A percentile compares a stretch with the other conserved stretches of the same genome.
Conservation (phyloP, 2,113 vertebrate genomes). For the Centrocercus urophasianus region DNA sequence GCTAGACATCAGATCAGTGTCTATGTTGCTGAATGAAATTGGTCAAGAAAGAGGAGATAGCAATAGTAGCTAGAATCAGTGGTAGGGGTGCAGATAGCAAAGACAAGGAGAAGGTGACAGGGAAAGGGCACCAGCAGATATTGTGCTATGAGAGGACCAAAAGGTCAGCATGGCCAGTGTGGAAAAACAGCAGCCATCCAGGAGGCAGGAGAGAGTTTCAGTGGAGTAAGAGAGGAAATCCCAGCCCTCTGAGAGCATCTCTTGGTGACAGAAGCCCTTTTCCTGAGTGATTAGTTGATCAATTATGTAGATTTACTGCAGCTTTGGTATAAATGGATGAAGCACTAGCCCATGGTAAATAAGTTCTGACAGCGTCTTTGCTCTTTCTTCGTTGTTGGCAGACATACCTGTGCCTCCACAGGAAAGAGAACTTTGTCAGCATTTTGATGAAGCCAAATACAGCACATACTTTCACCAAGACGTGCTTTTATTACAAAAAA, state of each 20-base stretch:
- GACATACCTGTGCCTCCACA: background rate
- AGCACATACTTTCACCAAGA: background rate
- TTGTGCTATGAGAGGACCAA: background rate
- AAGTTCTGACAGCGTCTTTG: background rate
- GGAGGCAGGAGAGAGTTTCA: background rate
- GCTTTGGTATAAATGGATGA: background rate
- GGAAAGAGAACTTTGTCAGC: background rate
- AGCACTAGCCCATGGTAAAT: background rate
- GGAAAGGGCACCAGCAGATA: background rate
- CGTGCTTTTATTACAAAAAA: background rate
- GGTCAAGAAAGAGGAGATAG: background rate
- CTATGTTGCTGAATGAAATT: background rate
- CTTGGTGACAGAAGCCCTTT: background rate
- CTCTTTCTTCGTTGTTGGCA: background rate
- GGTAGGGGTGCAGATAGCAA: background rate
- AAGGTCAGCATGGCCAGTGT: background rate
- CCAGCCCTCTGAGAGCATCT: background rate
- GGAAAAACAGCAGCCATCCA: background rate
- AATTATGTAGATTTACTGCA: background rate
- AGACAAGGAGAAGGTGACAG: background rate
- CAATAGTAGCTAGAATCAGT: background rate
- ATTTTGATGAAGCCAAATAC: background rate
- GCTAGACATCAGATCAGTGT: background rate
- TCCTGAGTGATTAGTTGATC: constrained; percentile 11
- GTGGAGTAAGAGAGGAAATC: background rate